Base-by-base conservation (phyloP, 2,797 vertebrate genomes). In the Pempheris klunzingeri region DNA sequence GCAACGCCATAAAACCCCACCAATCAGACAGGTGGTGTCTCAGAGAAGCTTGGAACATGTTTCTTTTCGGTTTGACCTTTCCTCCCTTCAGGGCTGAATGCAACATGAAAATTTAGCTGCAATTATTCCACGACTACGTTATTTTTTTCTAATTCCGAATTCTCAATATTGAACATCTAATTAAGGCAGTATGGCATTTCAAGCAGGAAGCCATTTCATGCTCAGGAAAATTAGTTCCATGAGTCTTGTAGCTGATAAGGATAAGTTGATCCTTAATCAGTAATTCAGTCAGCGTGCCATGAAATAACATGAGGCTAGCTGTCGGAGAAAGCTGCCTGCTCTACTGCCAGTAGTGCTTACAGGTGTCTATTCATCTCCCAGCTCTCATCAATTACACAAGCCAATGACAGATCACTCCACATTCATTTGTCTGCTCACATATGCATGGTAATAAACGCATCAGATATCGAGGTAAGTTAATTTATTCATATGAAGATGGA, bases 401-500 rank as follows among this genome's bases (percentile, higher is more conserved):
- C 86, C 86, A 84, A 69, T 90, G 89, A 92, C 87, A 89, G 87
- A 93, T 94, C 88, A 61, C 77, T 87, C 82, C 47, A 66, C 76
- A 83, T 83, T 86, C 80, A 84, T 92, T 89, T 86, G 81, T 85
- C 86, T 88, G 84, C 86, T 90, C 86, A 88, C 82, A 92, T 87
- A 89, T 78, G 88, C 90, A 88, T 86, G 82, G 71, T 76, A 89
- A 91, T 83, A 90, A 90, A 92, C 75, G 88, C 90, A 88, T 93
- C 88, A 84, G 78, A 93, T 92, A 93, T 92, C 87, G 88, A 85
- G 86, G 86, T 87, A 89, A 93, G 92, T 88, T 91, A 90, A 94
- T 94, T 83, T 92, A 93, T 94, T 94, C 88, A 92, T 79, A 92
- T 92, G 89, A 93, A 93, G 91, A 94, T 87, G 77, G 87, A 93